Evolutionary conservation across 2,888 invertebrate genomes (phyloP).

Genomic region (Hypolimnas misippus): DNA sequence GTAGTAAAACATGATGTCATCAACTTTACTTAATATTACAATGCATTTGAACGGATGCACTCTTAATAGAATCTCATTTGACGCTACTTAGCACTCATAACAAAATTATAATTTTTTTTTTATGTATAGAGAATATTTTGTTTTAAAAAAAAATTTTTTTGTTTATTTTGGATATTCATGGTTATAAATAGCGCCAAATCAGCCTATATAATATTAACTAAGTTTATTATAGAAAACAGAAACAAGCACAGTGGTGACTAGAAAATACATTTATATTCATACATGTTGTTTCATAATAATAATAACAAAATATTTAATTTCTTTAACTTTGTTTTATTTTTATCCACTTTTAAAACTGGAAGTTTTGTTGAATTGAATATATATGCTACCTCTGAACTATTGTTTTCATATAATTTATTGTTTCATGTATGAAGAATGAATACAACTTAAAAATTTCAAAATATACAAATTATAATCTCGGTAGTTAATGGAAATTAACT

Average conservation of each 20-base stretch:
- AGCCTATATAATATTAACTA: neutral
- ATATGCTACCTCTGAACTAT: too few relatives aligned
- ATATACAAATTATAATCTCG: too few relatives aligned
- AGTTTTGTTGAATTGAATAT: neutral
- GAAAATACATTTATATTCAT: conserved; percentile 76
- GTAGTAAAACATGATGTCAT: too few relatives aligned
- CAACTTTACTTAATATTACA: too few relatives aligned
- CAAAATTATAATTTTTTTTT: neutral
- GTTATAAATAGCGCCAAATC: conserved; percentile 10
- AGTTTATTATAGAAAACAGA: conserved; percentile 23
- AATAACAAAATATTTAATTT: conserved; percentile 81
- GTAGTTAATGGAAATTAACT: too few relatives aligned
- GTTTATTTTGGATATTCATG: neutral
- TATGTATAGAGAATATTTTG: neutral
- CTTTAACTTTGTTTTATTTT: conserved; percentile 74
- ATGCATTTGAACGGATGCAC: neutral
- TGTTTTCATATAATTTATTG: too few relatives aligned
- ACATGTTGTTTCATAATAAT: conserved; percentile 81
- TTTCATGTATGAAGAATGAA: too few relatives aligned
- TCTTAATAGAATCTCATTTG: conserved; percentile 1
- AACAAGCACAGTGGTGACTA: conserved; percentile 70
- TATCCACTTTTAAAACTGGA: neutral
- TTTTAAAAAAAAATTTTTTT: neutral
- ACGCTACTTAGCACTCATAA: neutral
- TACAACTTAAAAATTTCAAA: too few relatives aligned